Evolutionary conservation across 2,797 vertebrate genomes (phyloP), one percentile per base, ranked within the genome.

Genomic region (Lutjanus campechanus): DNA sequence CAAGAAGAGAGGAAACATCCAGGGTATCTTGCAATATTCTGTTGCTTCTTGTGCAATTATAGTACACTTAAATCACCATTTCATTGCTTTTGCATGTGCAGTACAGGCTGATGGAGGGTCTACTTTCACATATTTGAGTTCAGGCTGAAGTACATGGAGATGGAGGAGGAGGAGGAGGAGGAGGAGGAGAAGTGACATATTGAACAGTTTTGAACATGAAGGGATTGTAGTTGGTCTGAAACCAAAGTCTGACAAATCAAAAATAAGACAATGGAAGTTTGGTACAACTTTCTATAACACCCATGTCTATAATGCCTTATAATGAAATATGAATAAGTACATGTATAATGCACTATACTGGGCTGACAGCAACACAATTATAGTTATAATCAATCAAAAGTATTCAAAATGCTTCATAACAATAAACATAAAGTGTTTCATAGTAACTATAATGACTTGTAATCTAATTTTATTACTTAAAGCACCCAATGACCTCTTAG

Each of bases 1-100:
- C 65, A 86, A 50, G 43, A 29, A 20, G 11, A 73, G 41, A 67
- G 19, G 49, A 85, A 81, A 79, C 49, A 77, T 55, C 47, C 61
- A 55, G 54, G 51, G 10, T 56, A 20, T 66, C 77, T 75, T 78
- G 61, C 66, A 72, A 22, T 76, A 13, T 74, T 61, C 43, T 63
- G 43, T 58, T 46, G 55, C 61, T 76, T 69, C 43, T 67, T 67
- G 67, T 82, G 63, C 49, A 12, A 0, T 51, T n/a, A 4, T 59
- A 40, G 20, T 77, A 41, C 58, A 82, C 44, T 62, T 64, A 16
- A 25, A 43, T 77, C 20, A 64, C 17, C 64, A 49, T 11, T 63
- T 65, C 13, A 77, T 70, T 83, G 51, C 47, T 66, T 85, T 65
- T 76, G 54, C 43, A 62, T 50, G 69, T 70, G 40, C 17, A 11